Evolutionary conservation across 2,888 invertebrate species (phyloP).

Genomic region (Rhamnusium bicolor): DNA sequence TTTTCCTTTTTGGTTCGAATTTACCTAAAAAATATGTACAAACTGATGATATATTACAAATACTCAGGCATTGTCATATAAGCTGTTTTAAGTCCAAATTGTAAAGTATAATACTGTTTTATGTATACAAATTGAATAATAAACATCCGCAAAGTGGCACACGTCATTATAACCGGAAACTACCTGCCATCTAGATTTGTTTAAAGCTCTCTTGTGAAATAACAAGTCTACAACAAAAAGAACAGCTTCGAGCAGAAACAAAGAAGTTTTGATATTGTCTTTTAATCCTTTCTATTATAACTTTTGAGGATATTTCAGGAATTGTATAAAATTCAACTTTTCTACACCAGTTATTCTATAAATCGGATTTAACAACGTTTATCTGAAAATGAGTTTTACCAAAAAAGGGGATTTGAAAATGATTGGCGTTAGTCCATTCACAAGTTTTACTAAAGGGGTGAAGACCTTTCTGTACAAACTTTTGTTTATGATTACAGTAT

Average conservation of each 20-base stretch:
- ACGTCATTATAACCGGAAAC: constrained; percentile 6
- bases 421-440: neutral
- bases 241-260: constrained; percentile 22
- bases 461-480: neutral
- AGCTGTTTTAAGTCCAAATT: too few species aligned
- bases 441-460: neutral
- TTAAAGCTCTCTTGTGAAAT: neutral
- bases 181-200: constrained; percentile 12
- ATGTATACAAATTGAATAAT: neutral
- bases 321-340: constrained; percentile 42
- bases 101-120: neutral
- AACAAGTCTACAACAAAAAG: constrained; percentile 21
- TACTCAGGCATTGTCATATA: too few species aligned
- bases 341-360: constrained; percentile 42
- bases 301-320: constrained; percentile 31
- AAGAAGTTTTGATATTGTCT: constrained; percentile 31
- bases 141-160: neutral
- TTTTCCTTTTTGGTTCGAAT: too few species aligned
- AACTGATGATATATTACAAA: too few species aligned
- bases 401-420: constrained; percentile 1
- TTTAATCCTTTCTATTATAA: constrained; percentile 38
- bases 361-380: constrained; percentile 43
- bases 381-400: constrained; percentile 25
- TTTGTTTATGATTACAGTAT: too few species aligned
- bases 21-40: too few species aligned